Base-by-base conservation (phyloP, 2,113 vertebrate species). In the Rhinopomastus cyanomelas region DNA sequence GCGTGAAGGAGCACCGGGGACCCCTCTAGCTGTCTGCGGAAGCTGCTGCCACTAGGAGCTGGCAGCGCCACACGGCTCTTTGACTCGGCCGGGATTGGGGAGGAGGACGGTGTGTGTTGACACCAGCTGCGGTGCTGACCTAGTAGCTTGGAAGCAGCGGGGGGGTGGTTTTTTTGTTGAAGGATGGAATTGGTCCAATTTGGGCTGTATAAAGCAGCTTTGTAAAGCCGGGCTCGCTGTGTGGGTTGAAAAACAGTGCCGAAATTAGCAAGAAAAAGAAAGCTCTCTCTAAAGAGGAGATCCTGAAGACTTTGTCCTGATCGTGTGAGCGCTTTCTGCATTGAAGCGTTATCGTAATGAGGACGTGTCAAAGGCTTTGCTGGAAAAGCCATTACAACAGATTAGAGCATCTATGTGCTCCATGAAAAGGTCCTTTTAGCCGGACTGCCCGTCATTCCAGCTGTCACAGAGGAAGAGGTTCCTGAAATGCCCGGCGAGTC, bases 391-490 rank as follows among this genome's bases (percentile, higher is more conserved):
- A 86, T 94, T 94, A 86, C 93, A 94, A 85, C 75, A 84, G 93
- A 94, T 93, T 78, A 94, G 77, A 94, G 87, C 85, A 93, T 96
- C 88, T 92, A 75, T 93, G 84, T 94, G 72, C 57, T 88, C 69
- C 76, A 86, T 86, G 81, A 93, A 94, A 94, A 92, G 73, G 88
- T 52, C 69, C 46, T 92, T 96, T 92, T 16, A 79, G 60, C 37
- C 32, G 74, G 88, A 55, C 62, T 81, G 62, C 55, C 76, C 15
- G 2, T 91, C 67, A 94, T 89, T 95, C 84, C 82, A 74, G 52
- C 84, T 94, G 84, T 69, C 84, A 78, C 72, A 39, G 85, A 92
- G 68, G 26, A 36, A 85, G 88, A 77, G 76, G 12, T 61, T 90
- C 84, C 84, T 75, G 87, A 85, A 93, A 85, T 64, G 37, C 82